Base-by-base conservation (phyloP, 2,888 invertebrate species). In the Synergus gifuensis region DNA sequence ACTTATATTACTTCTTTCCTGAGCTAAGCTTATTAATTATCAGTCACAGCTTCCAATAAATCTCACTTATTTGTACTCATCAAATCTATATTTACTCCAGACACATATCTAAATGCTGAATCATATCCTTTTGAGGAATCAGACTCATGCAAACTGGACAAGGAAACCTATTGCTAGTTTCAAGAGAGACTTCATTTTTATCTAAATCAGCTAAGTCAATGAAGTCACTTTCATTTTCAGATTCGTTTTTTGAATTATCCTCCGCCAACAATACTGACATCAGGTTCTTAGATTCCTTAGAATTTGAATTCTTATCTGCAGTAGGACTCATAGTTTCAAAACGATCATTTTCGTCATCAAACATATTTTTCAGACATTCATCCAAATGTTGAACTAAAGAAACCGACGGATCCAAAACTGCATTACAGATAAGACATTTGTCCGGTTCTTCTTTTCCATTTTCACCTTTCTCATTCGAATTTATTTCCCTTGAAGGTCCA, bases 111-210 rank as follows among this genome's bases (percentile, higher is more conserved):
- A 95, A 93, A 92, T 95, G 95, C 1, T 87, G 83, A 87, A 94
- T 94, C 95, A 95, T 95, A 44, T 93, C 90, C 36, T 83, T 86
- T 85, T 93, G 92, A 83, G 93, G 92, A 64, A 95, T 87, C 90
- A 94, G 92, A 82, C 92, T 83, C 86, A 94, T 92, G 86, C 95
- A 95, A 87, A 94, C 93, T 0, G 95, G 95, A 86, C 95, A 95
- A 0, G 94, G 94, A 1, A 91, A 92, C 86, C 93, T 93, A 0
- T 93, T 93, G 9, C 11, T 18, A 54, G 11, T 54, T 5, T 93
- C 60, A 44, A 79, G 58, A 40, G 82, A 64, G 63, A 62, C 64
- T 73, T 78, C 54, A 76, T 36, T 76, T n/a, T 90, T 85, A 0
- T 90, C 87, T 77, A n/a, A n/a, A n/a, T 54, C 54, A 18, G 1